Evolutionary conservation across 2,797 vertebrate species (phyloP), one percentile per base, ranked within the genome.

Genomic region (Scarus forsteni): DNA sequence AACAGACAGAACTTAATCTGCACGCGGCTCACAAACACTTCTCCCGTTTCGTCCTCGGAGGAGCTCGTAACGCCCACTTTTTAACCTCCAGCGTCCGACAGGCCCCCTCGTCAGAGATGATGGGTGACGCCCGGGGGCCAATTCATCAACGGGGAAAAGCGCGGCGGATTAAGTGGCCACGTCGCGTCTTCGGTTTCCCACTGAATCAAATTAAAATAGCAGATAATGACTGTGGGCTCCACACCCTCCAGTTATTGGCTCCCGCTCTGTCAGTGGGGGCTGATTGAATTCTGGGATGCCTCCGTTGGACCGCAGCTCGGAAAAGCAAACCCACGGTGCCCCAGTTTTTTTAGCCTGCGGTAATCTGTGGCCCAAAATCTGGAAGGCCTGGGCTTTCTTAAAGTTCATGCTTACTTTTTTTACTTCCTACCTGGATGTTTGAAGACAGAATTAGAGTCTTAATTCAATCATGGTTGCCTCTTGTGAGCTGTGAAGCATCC

Each of bases 191-290:
- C 12, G 6, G 61, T 83, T 86, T 78, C 74, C 73, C 42, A 35
- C 46, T 9, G 70, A 91, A 92, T 79, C 68, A 79, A 84, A 90
- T 92, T 86, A 89, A 89, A 91, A 80, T 61, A 71, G 74, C 53
- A 84, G 85, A 88, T 88, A 88, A 83, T 77, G 77, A 77, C 75
- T 45, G 72, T 75, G 66, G 86, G 81, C 73, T 74, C 39, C 57
- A 58, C 77, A 61, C 71, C 73, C 85, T 75, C 73, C 53, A 68
- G 80, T 80, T 87, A 89, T 84, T 88, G 84, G 85, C 84, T 81
- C 63, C 44, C 19, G 13, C 66, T 80, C 75, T 58, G 66, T 77
- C 81, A 74, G 77, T n/a, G 65, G 57, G 70, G 60, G 62, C 70
- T 85, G 73, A 84, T 81, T 87, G 73, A 83, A 86, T 92, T 84